Evolutionary conservation across 2,888 invertebrate species (phyloP), one percentile per base, ranked within the genome.

Genomic region (Athetis lepigone): DNA sequence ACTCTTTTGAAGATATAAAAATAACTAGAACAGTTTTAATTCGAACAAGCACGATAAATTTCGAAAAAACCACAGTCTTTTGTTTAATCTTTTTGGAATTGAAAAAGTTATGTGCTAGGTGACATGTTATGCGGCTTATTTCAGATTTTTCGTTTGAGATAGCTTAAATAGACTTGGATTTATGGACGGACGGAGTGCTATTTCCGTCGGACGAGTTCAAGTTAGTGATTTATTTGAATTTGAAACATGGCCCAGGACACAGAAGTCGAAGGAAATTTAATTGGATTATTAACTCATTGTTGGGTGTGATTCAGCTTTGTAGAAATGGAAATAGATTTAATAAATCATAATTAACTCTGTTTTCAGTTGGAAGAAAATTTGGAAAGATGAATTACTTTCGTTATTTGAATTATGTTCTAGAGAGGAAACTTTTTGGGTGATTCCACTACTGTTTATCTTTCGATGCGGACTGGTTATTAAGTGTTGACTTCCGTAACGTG

Each of bases 141-240:
- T 92, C 86, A 89, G 93, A 93, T 93, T 93, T 93, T 94, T 94
- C 90, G 88, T 92, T 90, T 85, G 88, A 90, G 91, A 91, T 92
- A 89, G 89, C 89, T 91, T 93, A 94, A 95, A 95, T 94, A 94
- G 95, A 94, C 89, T 86, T 82, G 87, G 89, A 95, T 94, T 95
- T 94, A 95, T 93, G 92, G 88, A 88, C 90, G 88, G 88, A 84
- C 90, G 88, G 90, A 92, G 92, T 91, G 93, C 90, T 95, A 95
- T 95, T 94, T 94, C 94, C 93, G 94, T 92, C 89, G 85, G 91
- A 88, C 89, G 90, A 91, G 88, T 91, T 91, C 88, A 87, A 88
- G 84, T 83, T 77, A 82, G 79, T 94, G 94, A 95, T 95, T 95
- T 95, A 94, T 94, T 88, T 85, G 92, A 92, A 91, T 94, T 92